Evolutionary conservation across 2,888 invertebrate genomes (phyloP), one percentile per base, ranked within the genome.

Genomic region (Phyllotreta cruciferae): DNA sequence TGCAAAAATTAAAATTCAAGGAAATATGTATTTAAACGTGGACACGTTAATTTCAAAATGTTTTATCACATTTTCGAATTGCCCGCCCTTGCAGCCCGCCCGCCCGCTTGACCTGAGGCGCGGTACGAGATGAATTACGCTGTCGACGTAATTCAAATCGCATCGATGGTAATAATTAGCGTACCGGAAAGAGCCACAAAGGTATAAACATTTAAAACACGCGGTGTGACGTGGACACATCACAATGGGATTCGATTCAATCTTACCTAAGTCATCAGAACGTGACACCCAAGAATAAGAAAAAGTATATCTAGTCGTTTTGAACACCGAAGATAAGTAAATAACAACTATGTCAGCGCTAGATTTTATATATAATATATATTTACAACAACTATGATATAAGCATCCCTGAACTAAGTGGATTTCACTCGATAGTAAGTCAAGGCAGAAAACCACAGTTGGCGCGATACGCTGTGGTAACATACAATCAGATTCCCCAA

Each of bases 361-460:
- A 24, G 24, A 24, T 24, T 24, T 24, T 24, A 24, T 24, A 24
- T 24, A 24, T 24, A 24, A 24, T 24, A 24, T 47, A 24, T 47
- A 47, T 47, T 7, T 47, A 47, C 47, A 47, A 14, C 9, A 34
- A 14, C 47, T 47, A 14, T 14, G 24, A 14, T 47, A 47, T 44
- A 47, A 47, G 47, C 13, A 47, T 47, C 13, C 24, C 47, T 44
- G 11, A 44, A 44, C 11, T 44, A 47, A 47, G 5, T 8, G 47
- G 14, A 10, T n/a, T 34, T 47, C 10, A 24, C 47, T 44, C 47
- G 10, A 14, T n/a, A 47, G 6, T 47, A 47, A 47, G 13, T 47
- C 47, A 47, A 14, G 14, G 47, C 14, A 47, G 24, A 47, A 47
- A 47, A 47, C 47, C 47, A 14, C 44, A 44, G 7, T 44, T 13